These are phyloP conservation scores for Nephrocerus scutellatus DNA, from an alignment of 2,888 invertebrate genomes.

Conservation along the genomic window DNA sequence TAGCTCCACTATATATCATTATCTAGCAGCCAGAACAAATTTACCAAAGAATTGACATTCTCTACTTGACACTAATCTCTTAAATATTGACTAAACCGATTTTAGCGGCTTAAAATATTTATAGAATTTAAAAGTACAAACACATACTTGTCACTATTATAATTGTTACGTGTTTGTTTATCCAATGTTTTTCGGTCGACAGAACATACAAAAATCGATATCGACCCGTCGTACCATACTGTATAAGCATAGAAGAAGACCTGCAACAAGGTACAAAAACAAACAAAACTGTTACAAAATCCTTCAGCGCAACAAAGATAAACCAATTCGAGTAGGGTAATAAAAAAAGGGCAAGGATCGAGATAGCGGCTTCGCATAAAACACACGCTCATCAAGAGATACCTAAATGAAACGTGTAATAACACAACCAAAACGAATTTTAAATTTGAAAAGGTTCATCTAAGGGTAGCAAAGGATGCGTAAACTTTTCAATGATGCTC, in stretches of 20 bases:
- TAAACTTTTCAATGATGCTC: too few relatives aligned
- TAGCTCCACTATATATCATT: too few relatives aligned
- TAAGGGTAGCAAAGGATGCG: too few relatives aligned
- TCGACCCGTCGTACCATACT: conserved; percentile 18
- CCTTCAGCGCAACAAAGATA: conserved; percentile 37
- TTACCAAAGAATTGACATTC: too few relatives aligned
- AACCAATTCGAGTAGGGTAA: conserved; percentile 45
- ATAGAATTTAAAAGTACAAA: conserved; percentile 21
- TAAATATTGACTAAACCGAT: conserved; percentile 48
- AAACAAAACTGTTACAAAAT: conserved; percentile 27
- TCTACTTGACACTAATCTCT: conserved; percentile 45
- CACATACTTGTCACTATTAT: not conserved
- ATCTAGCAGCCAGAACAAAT: too few relatives aligned
- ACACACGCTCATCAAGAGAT: conserved; percentile 3
- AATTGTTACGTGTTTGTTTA: conserved; percentile 39
- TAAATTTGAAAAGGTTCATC: too few relatives aligned
- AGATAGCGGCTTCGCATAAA: not conserved
- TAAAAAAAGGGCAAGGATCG: conserved; percentile 29
- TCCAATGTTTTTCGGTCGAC: conserved; percentile 45
- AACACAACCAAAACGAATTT: conserved; percentile 40
- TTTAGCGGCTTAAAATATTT: conserved; percentile 44
- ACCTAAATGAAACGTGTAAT: conserved; percentile 28
- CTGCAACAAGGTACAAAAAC: conserved; percentile 8
- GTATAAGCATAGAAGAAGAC: conserved; percentile 7
- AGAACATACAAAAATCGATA: conserved; percentile 33